Percentiles rank a stretch among this genome's conserved stretches.
Evolutionary conservation across 2,888 invertebrate species (phyloP).

Genomic region (Tromatobia lineatoria): DNA sequence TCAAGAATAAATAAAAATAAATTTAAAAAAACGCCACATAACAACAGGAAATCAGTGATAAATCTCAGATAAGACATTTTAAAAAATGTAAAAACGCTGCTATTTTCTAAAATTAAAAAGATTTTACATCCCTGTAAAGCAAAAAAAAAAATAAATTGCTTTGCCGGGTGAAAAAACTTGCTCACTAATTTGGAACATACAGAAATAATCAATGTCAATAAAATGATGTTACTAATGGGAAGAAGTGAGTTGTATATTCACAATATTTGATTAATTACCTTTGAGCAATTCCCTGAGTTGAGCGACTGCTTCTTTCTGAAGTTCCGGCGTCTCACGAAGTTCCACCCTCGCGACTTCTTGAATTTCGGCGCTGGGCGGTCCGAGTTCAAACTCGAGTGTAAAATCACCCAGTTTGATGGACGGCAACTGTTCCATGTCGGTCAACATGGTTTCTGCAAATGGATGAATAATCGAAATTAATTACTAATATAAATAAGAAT

Average conservation of each 20-base stretch:
- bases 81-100: too few relatives aligned
- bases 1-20: too few relatives aligned
- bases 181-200: neutral
- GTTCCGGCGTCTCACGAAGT: conserved; percentile 89
- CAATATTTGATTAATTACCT: conserved; percentile 85
- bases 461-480: neutral
- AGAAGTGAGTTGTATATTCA: neutral
- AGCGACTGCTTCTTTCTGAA: conserved; percentile 87
- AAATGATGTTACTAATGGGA: neutral
- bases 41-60: too few relatives aligned
- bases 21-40: too few relatives aligned
- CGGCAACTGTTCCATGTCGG: conserved; percentile 90
- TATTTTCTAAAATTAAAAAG: too few relatives aligned
- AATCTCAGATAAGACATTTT: too few relatives aligned
- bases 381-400: conserved; percentile 90
- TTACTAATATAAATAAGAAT: too few relatives aligned
- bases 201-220: conserved; percentile 1
- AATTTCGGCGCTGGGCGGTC: conserved; percentile 88
- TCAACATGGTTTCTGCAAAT: conserved; percentile 89
- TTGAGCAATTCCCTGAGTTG: conserved; percentile 88
- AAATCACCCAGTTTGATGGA: conserved; percentile 89
- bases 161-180: neutral
- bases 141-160: neutral
- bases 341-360: conserved; percentile 90
- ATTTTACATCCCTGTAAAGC: neutral